Percentiles rank a stretch among this genome's conserved stretches.
Evolutionary conservation across 2,797 vertebrate genomes (phyloP).

Genomic region (Esox lucius): DNA sequence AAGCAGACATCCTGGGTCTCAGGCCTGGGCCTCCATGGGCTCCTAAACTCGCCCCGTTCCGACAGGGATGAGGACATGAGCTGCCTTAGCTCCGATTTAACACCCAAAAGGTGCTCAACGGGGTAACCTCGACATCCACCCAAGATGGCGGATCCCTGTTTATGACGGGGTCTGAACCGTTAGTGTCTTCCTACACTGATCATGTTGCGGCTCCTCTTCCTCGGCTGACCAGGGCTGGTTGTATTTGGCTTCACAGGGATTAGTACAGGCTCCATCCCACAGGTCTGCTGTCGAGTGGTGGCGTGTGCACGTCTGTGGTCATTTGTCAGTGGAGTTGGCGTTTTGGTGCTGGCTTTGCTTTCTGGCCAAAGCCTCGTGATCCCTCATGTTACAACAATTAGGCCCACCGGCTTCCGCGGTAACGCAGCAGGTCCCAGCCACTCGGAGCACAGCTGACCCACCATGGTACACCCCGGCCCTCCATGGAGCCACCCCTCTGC

Average conservation of each 20-base stretch:
- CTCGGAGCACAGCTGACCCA: slow-evolving; percentile 27
- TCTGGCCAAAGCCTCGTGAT: slow-evolving; percentile 49
- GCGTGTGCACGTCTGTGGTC: not conserved
- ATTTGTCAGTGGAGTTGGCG: slow-evolving; percentile 24
- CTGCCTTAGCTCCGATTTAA: not conserved
- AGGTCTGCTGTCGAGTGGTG: not conserved
- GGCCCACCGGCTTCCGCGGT: slow-evolving; percentile 54
- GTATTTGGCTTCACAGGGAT: not conserved
- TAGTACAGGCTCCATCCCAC: not conserved
- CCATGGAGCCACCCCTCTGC: not conserved
- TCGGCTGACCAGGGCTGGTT: not conserved
- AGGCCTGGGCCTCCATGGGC: slow-evolving; percentile 3
- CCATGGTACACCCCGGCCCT: not conserved
- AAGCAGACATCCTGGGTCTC: slow-evolving; percentile 31
- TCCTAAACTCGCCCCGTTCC: not conserved
- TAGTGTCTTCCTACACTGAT: not conserved
- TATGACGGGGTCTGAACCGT: not conserved
- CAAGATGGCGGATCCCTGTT: not conserved
- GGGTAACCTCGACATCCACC: not conserved
- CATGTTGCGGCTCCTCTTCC: not conserved
- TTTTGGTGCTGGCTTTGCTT: slow-evolving; percentile 65
- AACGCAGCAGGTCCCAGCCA: slow-evolving; percentile 62
- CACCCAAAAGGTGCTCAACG: not conserved
- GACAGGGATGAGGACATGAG: not conserved
- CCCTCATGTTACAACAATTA: slow-evolving; percentile 61